phyloP scores from a whole-genome alignment of 2,888 invertebrate genomes.

The Cryptocephalus moraei region DNA sequence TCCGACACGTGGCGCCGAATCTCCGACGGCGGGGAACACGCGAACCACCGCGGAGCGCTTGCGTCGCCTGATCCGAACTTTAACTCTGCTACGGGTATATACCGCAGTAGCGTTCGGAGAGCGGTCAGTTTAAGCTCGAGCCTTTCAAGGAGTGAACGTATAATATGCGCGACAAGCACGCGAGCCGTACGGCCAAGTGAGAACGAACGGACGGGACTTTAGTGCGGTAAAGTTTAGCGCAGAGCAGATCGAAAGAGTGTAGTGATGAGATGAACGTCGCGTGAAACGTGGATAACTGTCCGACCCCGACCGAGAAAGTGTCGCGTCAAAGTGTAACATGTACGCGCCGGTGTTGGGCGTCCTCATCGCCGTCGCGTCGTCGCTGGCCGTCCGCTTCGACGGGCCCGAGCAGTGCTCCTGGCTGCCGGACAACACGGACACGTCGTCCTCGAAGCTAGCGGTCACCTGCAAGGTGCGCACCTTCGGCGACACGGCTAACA shows the following conservation, averaged over 20 bases:
- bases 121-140: conserved; percentile 19
- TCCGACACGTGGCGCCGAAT: conserved; percentile 8
- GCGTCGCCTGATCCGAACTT: conserved; percentile 2
- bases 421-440: conserved; percentile 40
- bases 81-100: conserved; percentile 10
- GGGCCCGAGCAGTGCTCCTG: conserved; percentile 40
- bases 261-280: not conserved
- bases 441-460: conserved; percentile 40
- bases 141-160: conserved; percentile 14
- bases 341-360: conserved; percentile 38
- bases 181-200: too few species aligned
- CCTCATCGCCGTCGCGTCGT: conserved; percentile 26
- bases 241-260: not conserved
- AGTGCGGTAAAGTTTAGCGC: not conserved
- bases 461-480: conserved; percentile 61
- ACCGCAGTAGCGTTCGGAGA: conserved; percentile 9
- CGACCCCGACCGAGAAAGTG: not conserved
- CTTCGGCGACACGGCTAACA: conserved; percentile 58
- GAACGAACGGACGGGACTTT: conserved; percentile 16
- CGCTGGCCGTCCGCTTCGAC: conserved; percentile 32
- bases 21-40: not conserved
- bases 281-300: not conserved
- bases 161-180: not conserved
- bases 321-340: conserved; percentile 30
- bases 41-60: conserved; percentile 7